Evolutionary conservation across 2,797 vertebrate genomes (phyloP), one percentile per base, ranked within the genome.

Genomic region (Oreortyx pictus): DNA sequence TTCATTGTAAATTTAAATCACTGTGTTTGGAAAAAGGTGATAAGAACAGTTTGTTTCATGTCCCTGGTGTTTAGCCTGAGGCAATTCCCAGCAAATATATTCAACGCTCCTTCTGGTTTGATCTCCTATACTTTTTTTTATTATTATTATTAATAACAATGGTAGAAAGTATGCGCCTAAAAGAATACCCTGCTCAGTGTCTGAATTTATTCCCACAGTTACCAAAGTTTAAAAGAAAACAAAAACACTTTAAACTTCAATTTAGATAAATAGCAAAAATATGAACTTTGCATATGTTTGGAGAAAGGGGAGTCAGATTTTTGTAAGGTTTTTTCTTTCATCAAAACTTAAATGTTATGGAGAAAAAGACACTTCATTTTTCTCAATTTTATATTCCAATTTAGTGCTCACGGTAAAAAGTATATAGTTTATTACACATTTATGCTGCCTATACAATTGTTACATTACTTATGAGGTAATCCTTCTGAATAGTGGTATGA

Each of bases 1-100:
- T 96, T 96, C 96, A 96, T 96, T 96, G 97, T 98, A 97, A 97
- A 98, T 98, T 96, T 97, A 97, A 97, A 97, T 97, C 96, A 81
- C 97, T 97, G 82, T 96, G 97, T 98, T 98, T 97, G 95, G 97
- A 97, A 97, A 97, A 97, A 97, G 95, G 96, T 97, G 97, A 96
- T 97, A 97, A 97, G 96, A 98, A 96, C 90, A 97, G 97, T 97
- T 97, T 98, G 96, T 96, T 97, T 98, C 97, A 97, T 97, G 95
- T 96, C 95, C 95, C 96, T 97, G 93, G 96, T 97, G 95, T 97
- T 97, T 97, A 96, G 95, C 96, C 95, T 90, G 93, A 97, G 97
- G 96, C 95, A 96, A 80, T 97, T 97, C 93, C 91, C 91, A 96
- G 94, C 66, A 94, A 97, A 97, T 95, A 96, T 93, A 97, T 96